Evolutionary conservation across 2,888 invertebrate genomes (phyloP), one percentile per base, ranked within the genome.

Genomic region (Bedellia somnulentella): DNA sequence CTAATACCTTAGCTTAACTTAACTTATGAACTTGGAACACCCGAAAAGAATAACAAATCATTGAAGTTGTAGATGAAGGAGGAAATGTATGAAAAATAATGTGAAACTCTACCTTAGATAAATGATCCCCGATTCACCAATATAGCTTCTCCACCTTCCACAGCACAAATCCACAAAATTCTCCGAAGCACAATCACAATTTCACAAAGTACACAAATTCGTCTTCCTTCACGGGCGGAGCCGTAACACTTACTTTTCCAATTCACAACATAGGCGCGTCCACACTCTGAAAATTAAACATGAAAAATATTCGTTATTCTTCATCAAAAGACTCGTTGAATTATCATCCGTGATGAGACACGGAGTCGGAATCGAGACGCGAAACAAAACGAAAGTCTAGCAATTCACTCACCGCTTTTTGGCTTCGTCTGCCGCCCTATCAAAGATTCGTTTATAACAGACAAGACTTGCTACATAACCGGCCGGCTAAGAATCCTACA

Each of bases 301-400:
- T 46, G 54, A 42, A 53, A 52, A n/a, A 52, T 54, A 57, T 52
- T 57, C 55, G 51, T 52, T 57, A 53, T 57, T 66, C 60, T 63
- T 59, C 52, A 52, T 60, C 37, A 57, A 53, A 54, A n/a, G n/a
- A n/a, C n/a, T 53, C 48, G 42, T 47, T 52, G 41, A 45, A 57
- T 47, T 58, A 63, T 57, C 61, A 66, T 63, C 59, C 57, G 67
- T 59, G 61, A 60, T 54, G 62, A 47, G 59, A 54, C 64, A 60
- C 68, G 64, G 64, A 64, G 55, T 60, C 62, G 60, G 56, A 54
- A 55, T 52, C 63, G 24, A 27, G 27, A 18, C 32, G 28, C 61
- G 54, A 52, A 57, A 56, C 56, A 35, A 53, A 61, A 60, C 32
- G 29, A 31, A 57, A 55, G 57, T 60, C 57, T 27, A 24, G n/a